Evolutionary conservation across 2,113 vertebrate species (phyloP).

Genomic region (Epinephelus moara): DNA sequence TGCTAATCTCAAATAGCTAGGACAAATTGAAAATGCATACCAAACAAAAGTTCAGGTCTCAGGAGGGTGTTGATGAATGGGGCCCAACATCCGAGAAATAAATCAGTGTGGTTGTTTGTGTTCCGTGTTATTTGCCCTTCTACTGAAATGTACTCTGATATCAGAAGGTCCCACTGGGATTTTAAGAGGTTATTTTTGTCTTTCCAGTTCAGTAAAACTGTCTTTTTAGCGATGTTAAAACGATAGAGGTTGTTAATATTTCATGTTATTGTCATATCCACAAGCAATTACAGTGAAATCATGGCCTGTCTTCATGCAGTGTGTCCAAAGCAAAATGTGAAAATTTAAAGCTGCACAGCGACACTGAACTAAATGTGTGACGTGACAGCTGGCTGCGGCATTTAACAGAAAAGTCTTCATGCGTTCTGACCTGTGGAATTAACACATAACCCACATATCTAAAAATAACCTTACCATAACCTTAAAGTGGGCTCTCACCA

Average conservation of each 20-base stretch:
- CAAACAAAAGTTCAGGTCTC: no score
- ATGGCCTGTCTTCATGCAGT: neutral
- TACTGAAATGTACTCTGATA: no score
- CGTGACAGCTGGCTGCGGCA: neutral
- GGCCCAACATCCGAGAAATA: no score
- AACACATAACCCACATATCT: neutral
- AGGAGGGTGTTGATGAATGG: no score
- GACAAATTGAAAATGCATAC: no score
- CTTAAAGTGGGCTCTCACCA: neutral
- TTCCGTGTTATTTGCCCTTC: no score
- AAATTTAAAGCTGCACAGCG: neutral
- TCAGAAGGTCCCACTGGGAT: no score
- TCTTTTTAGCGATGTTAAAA: no score
- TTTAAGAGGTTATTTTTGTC: no score
- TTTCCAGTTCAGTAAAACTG: no score
- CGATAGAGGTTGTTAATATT: neutral
- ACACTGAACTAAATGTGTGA: neutral
- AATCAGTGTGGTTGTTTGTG: no score
- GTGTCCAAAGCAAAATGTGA: neutral
- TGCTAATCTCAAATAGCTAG: no score
- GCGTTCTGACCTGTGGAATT: neutral
- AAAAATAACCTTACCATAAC: neutral
- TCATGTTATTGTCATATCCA: neutral
- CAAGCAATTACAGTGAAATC: neutral
- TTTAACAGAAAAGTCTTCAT: neutral